Evolutionary conservation across 2,113 vertebrate genomes (phyloP), one percentile per base, ranked within the genome.

Genomic region (Eretmochelys imbricata): DNA sequence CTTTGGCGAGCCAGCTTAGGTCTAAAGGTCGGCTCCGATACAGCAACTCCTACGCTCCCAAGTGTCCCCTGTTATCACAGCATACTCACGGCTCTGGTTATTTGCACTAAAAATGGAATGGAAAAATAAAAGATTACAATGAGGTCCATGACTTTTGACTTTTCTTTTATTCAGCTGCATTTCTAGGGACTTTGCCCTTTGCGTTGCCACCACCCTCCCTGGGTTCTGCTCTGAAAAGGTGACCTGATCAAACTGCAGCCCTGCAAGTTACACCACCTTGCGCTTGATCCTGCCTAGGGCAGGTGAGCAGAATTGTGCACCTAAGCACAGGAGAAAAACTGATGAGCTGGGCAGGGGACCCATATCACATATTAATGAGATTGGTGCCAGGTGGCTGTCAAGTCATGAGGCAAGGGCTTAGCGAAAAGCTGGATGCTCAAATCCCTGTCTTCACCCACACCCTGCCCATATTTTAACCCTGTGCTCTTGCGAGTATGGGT

Each of bases 31-130:
- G 6, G 49, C 93, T 93, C 84, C 0, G 2, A 3, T 53, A 82
- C 38, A 38, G 27, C 62, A 51, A 55, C 82, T 79, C 17, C 55
- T 90, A 84, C 11, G 54, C n/a, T 80, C 72, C 72, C 53, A 50
- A 84, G 46, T n/a, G 8, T 54, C 87, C 94, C 89, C 55, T 0
- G 1, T 84, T 79, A 46, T 76, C 72, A 76, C 72, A 42, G 72
- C 72, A 46, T 54, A 62, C 84, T 79, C 82, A 78, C 35, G 17
- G 50, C 46, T 85, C 50, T 65, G 93, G 86, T 80, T 97, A 82
- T 96, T 93, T 93, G 94, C 94, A 85, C 94, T 95, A 54, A 92
- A 93, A 97, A 94, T 80, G 85, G 85, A 82, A 90, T 31, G 89
- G 91, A 79, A 31, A 90, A 87, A 13, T 31, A 95, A 94, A 96